phyloP scores from a whole-genome alignment of 1,140 invertebrate genomes.

The Akabosia matsudoensis region DNA sequence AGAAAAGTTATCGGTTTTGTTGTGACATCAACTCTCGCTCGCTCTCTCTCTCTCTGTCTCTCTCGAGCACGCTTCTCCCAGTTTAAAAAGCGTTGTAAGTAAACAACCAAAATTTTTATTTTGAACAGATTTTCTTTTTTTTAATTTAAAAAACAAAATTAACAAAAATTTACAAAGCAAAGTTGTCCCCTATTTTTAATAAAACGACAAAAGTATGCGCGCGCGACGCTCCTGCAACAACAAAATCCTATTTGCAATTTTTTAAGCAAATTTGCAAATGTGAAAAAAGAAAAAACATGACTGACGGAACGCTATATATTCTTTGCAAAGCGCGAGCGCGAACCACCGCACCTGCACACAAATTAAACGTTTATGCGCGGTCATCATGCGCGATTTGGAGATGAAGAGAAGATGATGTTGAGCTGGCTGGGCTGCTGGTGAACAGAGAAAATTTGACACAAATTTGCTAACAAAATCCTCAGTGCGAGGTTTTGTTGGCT shows the following conservation, averaged over 20 bases:
- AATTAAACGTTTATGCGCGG: too few relatives aligned
- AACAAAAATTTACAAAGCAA: slow-evolving; percentile 18
- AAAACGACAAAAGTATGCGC: neutral
- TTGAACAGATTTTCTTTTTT: neutral
- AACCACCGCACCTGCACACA: neutral
- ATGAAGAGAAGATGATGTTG: neutral
- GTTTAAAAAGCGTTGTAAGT: slow-evolving; percentile 21
- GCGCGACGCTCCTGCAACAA: neutral
- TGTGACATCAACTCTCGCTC: slow-evolving; percentile 3
- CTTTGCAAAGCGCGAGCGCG: neutral
- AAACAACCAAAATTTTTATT: neutral
- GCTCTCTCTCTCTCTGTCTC: too few relatives aligned
- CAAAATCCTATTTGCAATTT: too few relatives aligned
- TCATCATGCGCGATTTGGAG: neutral
- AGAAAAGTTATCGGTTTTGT: neutral
- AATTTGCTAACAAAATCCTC: too few relatives aligned
- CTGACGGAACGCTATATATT: too few relatives aligned
- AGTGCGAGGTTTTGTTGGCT: neutral
- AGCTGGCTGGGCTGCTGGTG: neutral
- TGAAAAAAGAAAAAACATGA: too few relatives aligned
- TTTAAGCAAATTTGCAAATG: too few relatives aligned
- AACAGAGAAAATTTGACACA: neutral
- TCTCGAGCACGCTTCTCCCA: too few relatives aligned
- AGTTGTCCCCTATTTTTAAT: slow-evolving; percentile 3
- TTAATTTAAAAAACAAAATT: slow-evolving; percentile 1